phyloP scores from a whole-genome alignment of 2,888 invertebrate genomes.

The Aquatica leii region DNA sequence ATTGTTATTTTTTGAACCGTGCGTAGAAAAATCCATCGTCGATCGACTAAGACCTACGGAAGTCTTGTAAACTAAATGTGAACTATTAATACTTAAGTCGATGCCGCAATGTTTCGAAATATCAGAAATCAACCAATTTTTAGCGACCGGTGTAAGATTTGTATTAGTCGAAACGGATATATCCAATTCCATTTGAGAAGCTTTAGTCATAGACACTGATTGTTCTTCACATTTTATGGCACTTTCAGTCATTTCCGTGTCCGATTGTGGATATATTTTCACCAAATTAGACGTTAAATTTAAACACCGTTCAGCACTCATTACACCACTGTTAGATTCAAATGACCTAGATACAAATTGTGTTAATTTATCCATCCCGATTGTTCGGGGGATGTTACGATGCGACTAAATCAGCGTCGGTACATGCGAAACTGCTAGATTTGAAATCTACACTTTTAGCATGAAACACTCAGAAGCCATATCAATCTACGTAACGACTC shows the following conservation, averaged over 20 bases:
- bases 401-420: conserved; percentile 27
- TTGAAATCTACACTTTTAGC: conserved; percentile 57
- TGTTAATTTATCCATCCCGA: conserved; percentile 84
- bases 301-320: conserved; percentile 49
- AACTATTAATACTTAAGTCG: conserved; percentile 52
- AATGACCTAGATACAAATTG: conserved; percentile 91
- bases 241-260: conserved; percentile 25
- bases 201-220: conserved; percentile 31
- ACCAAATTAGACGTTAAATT: conserved; percentile 52
- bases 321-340: conserved; percentile 64
- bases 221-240: conserved; percentile 53
- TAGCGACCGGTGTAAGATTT: conserved; percentile 49
- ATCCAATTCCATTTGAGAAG: conserved; percentile 31
- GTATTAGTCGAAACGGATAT: conserved; percentile 26
- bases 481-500: conserved; percentile 47
- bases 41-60: conserved; percentile 23
- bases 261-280: conserved; percentile 33
- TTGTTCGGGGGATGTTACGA: conserved; percentile 13
- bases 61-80: conserved; percentile 34
- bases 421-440: conserved; percentile 39
- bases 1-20: conserved; percentile 3
- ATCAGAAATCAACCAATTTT: conserved; percentile 60
- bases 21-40: conserved; percentile 12
- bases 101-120: conserved; percentile 54
- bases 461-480: conserved; percentile 56